Base-by-base conservation (phyloP, 37 sponge, comb jelly and placozoan species). In the Geodia barretti region DNA sequence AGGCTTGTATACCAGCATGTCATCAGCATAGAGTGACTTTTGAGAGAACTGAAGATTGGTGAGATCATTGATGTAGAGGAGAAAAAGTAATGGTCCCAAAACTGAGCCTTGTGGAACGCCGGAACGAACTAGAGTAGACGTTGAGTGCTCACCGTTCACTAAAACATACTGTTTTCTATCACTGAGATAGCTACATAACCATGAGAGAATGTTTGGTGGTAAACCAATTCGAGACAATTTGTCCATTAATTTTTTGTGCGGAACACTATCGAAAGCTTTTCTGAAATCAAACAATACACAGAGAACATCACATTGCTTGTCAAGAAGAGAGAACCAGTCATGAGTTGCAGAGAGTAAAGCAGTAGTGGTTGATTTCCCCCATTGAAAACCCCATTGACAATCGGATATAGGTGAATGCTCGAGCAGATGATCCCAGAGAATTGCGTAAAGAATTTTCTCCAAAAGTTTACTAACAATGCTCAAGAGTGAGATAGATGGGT, bases 21-120 rank as follows among this genome's bases (percentile, higher is more conserved):
- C 75, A 8, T 74, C 75, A 1, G 75, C 75, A 39, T 42, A 74
- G n/a, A 74, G 54, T 21, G 9, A 33, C 26, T 30, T 54, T 5
- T 74, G 30, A 74, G 75, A 20, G 3, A 47, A 19, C 31, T 74
- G 25, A 4, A 36, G 54, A 39, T 2, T 7, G 59, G 59, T 2
- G n/a, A 74, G 23, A 37, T 74, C 75, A 47, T 74, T 31, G 4
- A 74, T 74, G 59, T 20, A 74, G 58, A 74, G 38, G 1, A 74
- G 29, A 37, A 74, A 74, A 24, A 74, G 54, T 4, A 74, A n/a
- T 3, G 75, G 75, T 2, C 75, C 75, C 20, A 74, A 11, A 31
- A 74, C 25, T 9, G 59, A 54, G 4, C 75, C 75, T 14, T 74
- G 75, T 4, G 75, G 75, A 2, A 74, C 75, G n/a, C 75, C 75